Evolutionary conservation across 2,888 invertebrate species (phyloP), one percentile per base, ranked within the genome.

Genomic region (Romanomermis culicivorax): DNA sequence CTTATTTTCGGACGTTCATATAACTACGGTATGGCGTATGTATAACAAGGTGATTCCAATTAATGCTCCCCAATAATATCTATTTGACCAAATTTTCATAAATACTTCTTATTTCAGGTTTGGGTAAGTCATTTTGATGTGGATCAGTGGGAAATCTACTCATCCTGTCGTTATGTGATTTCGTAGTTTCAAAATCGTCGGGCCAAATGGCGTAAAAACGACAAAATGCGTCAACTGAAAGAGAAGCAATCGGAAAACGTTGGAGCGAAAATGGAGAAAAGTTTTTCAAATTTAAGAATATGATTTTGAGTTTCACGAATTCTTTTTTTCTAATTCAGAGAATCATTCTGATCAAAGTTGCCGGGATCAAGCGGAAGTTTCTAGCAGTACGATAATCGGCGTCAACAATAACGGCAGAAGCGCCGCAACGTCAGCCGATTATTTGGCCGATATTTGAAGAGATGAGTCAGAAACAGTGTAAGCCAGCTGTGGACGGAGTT

Each of bases 111-210:
- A 24, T 47, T 54, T 53, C 55, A 62, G 63, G 64, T 65, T 4
- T 67, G 67, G 50, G 50, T 49, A 49, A 11, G 45, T 45, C 4
- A 45, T 23, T 45, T 7, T 36, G 11, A 17, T 36, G 7, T 36
- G 17, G 7, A 11, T 36, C 36, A 36, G n/a, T n/a, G n/a, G n/a
- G 23, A 23, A 11, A 45, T n/a, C 11, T 20, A 45, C n/a, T 45
- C 14, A 45, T 45, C 23, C 11, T 20, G n/a, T 7, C 7, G 11
- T 11, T 45, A 23, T n/a, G 11, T 23, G 7, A 45, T 23, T 23
- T 45, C 23, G 7, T 45, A 49, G 67, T 67, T 67, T 56, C 67
- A 67, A 60, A 67, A 67, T 53, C 59, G 64, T 30, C 56, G 66
- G 25, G 66, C 66, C 24, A 66, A 66, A 55, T 65, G 61, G 55